A percentile compares a stretch with the other conserved stretches of the same genome.
Conservation (phyloP, 92 coral and sea anemone species). For the Epizoanthus stellaris region DNA sequence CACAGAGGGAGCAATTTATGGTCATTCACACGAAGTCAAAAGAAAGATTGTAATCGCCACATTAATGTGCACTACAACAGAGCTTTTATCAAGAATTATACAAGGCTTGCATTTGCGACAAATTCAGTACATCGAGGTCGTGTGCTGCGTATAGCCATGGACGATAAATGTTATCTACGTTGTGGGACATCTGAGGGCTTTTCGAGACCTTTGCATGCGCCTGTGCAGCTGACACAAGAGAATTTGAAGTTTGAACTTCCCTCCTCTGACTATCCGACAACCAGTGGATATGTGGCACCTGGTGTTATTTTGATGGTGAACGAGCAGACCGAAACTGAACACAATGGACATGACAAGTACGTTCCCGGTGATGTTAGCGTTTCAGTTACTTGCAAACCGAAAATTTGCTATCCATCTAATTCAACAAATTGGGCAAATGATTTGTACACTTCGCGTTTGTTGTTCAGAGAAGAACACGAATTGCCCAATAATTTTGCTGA, state of each 20-base stretch:
- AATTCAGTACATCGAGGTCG: neutral
- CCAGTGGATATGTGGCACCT: slow-evolving; percentile 20
- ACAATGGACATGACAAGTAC: neutral
- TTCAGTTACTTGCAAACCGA: slow-evolving; percentile 42
- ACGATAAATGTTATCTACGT: slow-evolving; percentile 19
- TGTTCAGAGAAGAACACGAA: slow-evolving; percentile 43
- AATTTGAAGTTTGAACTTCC: slow-evolving; percentile 23
- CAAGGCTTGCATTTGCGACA: slow-evolving; percentile 17
- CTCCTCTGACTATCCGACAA: slow-evolving; percentile 30
- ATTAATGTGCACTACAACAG: slow-evolving; percentile 41
- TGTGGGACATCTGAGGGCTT: slow-evolving; percentile 47
- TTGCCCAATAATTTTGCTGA: slow-evolving; percentile 21
- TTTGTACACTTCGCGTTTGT: slow-evolving; percentile 17
- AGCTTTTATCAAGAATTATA: slow-evolving; percentile 28
- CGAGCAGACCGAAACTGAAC: slow-evolving; percentile 7
- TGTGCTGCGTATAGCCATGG: slow-evolving; percentile 27
- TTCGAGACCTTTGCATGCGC: slow-evolving; percentile 33
- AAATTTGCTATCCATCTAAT: slow-evolving; percentile 19
- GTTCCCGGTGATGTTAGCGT: slow-evolving; percentile 10
- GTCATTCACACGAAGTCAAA: slow-evolving; percentile 15
- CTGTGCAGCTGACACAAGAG: slow-evolving; percentile 27
- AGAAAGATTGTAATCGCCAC: slow-evolving; percentile 4
- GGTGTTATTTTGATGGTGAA: slow-evolving; percentile 35
- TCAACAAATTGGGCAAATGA: slow-evolving; percentile 49
- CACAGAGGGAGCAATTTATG: neutral